phyloP scores from a whole-genome alignment of 2,888 invertebrate genomes.

The Crioceris asparagi region DNA sequence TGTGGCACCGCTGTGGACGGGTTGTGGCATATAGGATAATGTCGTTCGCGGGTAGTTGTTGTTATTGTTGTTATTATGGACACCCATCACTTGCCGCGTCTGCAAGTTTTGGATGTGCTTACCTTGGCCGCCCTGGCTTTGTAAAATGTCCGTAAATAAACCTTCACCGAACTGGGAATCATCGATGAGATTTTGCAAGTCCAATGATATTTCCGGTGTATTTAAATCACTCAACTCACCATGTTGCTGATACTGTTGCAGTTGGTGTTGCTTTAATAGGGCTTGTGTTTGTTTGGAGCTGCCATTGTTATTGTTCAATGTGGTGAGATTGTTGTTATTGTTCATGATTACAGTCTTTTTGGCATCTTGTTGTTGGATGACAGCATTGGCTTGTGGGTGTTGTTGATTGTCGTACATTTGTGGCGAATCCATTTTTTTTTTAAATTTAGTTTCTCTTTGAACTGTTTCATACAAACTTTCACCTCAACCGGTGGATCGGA shows the following conservation, averaged over 20 bases:
- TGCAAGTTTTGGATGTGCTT: conserved; percentile 37
- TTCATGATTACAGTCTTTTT: conserved; percentile 38
- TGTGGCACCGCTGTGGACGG: conserved; percentile 71
- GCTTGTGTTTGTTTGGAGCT: conserved; percentile 47
- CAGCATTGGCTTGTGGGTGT: conserved; percentile 42
- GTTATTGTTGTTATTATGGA: conserved; percentile 21
- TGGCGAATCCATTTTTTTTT: conserved; percentile 72
- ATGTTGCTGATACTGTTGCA: conserved; percentile 62
- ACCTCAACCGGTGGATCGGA: conserved; percentile 22
- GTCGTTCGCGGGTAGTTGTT: conserved; percentile 55
- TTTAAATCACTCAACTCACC: conserved; percentile 79
- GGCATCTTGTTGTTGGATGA: conserved; percentile 48
- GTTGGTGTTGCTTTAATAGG: conserved; percentile 55
- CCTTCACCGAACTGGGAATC: conserved; percentile 82
- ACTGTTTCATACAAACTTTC: conserved; percentile 28
- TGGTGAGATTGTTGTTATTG: conserved; percentile 40
- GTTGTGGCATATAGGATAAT: conserved; percentile 85
- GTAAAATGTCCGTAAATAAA: conserved; percentile 75
- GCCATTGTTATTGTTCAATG: conserved; percentile 38
- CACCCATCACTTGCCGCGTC: conserved; percentile 39
- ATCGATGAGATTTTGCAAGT: conserved; percentile 85
- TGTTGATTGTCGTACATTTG: conserved; percentile 76
- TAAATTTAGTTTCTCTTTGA: no score
- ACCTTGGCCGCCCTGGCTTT: conserved; percentile 38
- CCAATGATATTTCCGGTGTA: conserved; percentile 85